Percentiles rank a stretch among this genome's conserved stretches.
Conservation (phyloP, 2,113 vertebrate genomes). For the Brachirus orientalis region DNA sequence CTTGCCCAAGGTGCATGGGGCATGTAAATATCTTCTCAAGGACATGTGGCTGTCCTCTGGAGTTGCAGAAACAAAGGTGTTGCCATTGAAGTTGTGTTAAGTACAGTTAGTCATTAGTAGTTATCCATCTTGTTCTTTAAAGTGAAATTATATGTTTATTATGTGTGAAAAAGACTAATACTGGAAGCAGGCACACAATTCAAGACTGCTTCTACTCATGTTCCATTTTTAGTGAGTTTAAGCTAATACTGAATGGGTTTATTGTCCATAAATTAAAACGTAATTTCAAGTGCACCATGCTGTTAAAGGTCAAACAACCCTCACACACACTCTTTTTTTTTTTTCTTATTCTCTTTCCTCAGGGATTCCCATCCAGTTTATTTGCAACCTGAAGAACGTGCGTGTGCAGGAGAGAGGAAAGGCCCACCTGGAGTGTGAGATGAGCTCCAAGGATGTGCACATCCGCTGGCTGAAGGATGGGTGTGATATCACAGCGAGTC, state of each 20-base stretch:
- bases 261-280: no score
- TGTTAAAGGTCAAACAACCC: background rate
- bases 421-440: slow-evolving; percentile 74
- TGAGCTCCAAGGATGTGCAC: slow-evolving; percentile 74
- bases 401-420: slow-evolving; percentile 69
- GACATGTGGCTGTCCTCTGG: slow-evolving; percentile 56
- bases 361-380: slow-evolving; percentile 75
- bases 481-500: slow-evolving; percentile 49
- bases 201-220: no score
- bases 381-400: slow-evolving; percentile 73
- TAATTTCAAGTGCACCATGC: no score
- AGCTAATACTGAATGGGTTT: no score
- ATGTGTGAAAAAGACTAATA: no score
- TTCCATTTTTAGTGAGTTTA: no score
- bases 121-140: slow-evolving; percentile 16
- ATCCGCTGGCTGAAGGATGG: slow-evolving; percentile 75
- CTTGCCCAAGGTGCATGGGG: slow-evolving; percentile 54
- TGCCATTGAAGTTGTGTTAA: slow-evolving; percentile 51
- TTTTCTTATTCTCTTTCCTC: background rate
- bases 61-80: slow-evolving; percentile 37
- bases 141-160: no score
- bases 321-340: background rate
- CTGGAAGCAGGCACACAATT: no score
- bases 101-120: slow-evolving; percentile 50
- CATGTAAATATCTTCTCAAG: slow-evolving; percentile 66